Evolutionary conservation across 1,140 invertebrate genomes (phyloP), one percentile per base, ranked within the genome.

Genomic region (Adoxophyes honmai): DNA sequence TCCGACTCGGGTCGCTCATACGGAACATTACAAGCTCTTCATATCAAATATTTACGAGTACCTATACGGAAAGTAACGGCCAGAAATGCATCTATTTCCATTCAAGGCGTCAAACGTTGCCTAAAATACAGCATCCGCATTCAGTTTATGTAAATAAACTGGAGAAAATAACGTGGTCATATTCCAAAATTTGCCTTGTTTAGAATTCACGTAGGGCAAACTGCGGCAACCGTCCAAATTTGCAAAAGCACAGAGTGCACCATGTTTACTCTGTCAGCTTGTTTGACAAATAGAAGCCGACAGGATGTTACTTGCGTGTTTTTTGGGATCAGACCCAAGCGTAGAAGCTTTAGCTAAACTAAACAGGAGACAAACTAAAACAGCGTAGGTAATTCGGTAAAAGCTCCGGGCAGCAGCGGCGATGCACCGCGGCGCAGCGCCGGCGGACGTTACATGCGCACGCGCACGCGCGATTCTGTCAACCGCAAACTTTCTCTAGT

Each of bases 401-500:
- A 28, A 28, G 21, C 21, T 28, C 6, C 34, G 8, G 34, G 8
- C 34, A 34, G 4, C 33, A 34, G 33, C 8, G 1, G 8, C 34
- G 1, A 9, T 10, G 34, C 8, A 11, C 8, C 34, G 2, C n/a
- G 34, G 34, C 1, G 39, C 42, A 48, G 42, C 16, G 42, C 18
- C 58, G 61, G 57, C 6, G 6, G 60, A 39, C 33, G 39, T 48
- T 54, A 44, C 42, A 56, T 18, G 55, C 28, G 34, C 56, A 53
- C 28, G 21, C 59, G 58, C 60, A 59, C 62, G 55, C 61, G 58
- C 60, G 52, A 36, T 60, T 66, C 64, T 64, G 63, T 57, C 66
- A 68, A 60, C 54, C 54, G 53, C 54, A 44, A 34, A 69, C 70
- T 73, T 73, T 70, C 70, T 73, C 70, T 37, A n/a, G 39, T 58